Percentiles rank a stretch among this genome's conserved stretches.
Evolutionary conservation across 2,888 invertebrate species (phyloP).

Genomic region (Lysandra coridon): DNA sequence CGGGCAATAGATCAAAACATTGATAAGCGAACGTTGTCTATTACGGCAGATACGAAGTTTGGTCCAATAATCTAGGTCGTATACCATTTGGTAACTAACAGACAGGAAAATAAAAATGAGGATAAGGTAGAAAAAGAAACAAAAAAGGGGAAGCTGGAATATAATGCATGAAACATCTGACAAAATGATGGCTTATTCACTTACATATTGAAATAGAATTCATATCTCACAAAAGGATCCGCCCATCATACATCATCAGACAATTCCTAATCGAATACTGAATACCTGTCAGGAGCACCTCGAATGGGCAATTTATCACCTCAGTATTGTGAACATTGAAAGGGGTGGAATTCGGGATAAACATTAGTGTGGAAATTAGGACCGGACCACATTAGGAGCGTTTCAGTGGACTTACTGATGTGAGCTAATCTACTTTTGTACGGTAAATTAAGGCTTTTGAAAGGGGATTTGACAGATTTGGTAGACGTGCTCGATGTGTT

Average conservation of each 20-base stretch:
- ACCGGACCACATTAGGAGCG: conserved; percentile 31
- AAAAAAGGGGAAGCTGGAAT: neutral
- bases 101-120: neutral
- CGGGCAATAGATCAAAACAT: conserved; percentile 13
- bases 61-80: neutral
- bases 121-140: neutral
- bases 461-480: neutral
- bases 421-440: conserved; percentile 24
- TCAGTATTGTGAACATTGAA: conserved; percentile 34
- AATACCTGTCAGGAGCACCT: conserved; percentile 34
- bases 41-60: neutral
- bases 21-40: conserved; percentile 7
- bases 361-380: conserved; percentile 34
- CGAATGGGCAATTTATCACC: conserved; percentile 33
- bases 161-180: conserved; percentile 9
- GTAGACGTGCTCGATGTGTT: neutral
- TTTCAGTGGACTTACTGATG: conserved; percentile 24
- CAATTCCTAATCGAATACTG: conserved; percentile 33
- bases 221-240: conserved; percentile 26
- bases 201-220: conserved; percentile 19
- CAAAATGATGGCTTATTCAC: conserved; percentile 29
- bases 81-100: neutral
- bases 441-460: conserved; percentile 22
- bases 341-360: conserved; percentile 33
- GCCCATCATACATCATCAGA: conserved; percentile 29